phyloP scores from a whole-genome alignment of 37 sponge, comb jelly and placozoan genomes.

The Beroe ovata region DNA sequence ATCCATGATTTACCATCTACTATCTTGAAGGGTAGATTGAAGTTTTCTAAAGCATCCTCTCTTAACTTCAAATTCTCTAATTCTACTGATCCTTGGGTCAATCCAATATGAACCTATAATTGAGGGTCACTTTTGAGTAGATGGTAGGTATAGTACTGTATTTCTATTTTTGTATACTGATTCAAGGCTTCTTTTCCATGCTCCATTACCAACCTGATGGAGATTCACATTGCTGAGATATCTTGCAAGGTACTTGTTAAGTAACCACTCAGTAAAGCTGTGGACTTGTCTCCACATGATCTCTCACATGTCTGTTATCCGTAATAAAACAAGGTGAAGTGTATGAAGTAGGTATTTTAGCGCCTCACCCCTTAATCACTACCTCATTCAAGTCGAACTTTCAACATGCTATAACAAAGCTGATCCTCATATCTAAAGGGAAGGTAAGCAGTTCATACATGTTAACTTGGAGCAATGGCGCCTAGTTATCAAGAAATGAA shows the following conservation, averaged over 20 bases:
- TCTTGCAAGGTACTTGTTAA: constrained; percentile 63
- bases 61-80: constrained; percentile 35
- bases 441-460: too few species aligned
- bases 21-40: constrained; percentile 58
- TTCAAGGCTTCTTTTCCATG: too few species aligned
- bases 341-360: too few species aligned
- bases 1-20: constrained; percentile 39
- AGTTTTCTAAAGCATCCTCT: constrained; percentile 61
- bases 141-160: too few species aligned
- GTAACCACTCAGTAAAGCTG: constrained; percentile 59
- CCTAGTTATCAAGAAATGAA: too few species aligned
- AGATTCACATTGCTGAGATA: constrained; percentile 59
- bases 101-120: constrained; percentile 41
- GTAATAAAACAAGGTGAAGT: too few species aligned
- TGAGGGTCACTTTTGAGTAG: too few species aligned
- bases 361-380: background rate
- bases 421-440: too few species aligned
- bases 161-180: too few species aligned
- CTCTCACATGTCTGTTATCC: background rate
- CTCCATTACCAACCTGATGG: constrained; percentile 46
- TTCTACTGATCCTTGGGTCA: constrained; percentile 62
- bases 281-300: constrained; percentile 61
- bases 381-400: background rate
- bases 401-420: too few species aligned
- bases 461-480: too few species aligned